A percentile compares a stretch with the other conserved stretches of the same genome.
Conservation (phyloP, 2,888 invertebrate species). For the Linyphia triangularis region DNA sequence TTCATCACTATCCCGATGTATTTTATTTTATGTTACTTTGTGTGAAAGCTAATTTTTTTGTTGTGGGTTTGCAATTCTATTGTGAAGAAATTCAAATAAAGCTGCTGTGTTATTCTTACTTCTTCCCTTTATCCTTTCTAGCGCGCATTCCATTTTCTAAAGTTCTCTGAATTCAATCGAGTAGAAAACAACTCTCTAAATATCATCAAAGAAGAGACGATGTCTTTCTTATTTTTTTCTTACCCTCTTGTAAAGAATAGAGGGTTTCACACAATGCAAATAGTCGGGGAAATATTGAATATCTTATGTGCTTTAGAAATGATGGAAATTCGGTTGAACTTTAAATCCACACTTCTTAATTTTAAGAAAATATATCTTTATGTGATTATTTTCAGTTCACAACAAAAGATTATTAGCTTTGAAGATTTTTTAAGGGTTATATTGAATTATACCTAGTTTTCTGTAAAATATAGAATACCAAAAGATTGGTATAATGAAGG, state of each 20-base stretch:
- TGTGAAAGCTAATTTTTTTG: neutral
- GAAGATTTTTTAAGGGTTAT: too few species aligned
- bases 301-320: slow-evolving; percentile 8
- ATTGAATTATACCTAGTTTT: too few species aligned
- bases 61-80: slow-evolving; percentile 30
- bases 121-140: slow-evolving; percentile 25
- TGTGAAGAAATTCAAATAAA: slow-evolving; percentile 73
- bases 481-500: too few species aligned
- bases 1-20: slow-evolving; percentile 3
- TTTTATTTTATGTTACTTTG: slow-evolving; percentile 49
- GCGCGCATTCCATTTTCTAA: slow-evolving; percentile 38
- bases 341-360: neutral
- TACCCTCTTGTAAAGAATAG: neutral
- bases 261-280: slow-evolving; percentile 61
- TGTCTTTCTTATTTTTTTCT: slow-evolving; percentile 15
- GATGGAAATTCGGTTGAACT: slow-evolving; percentile 4
- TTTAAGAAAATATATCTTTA: neutral
- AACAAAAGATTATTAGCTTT: too few species aligned
- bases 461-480: too few species aligned
- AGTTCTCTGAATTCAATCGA: slow-evolving; percentile 62
- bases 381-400: neutral
- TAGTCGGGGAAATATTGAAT: slow-evolving; percentile 64
- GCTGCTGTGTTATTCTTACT: neutral
- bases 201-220: slow-evolving; percentile 62
- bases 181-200: slow-evolving; percentile 74